phyloP scores from a whole-genome alignment of 2,888 invertebrate species.

The Epinotia demarniana region DNA sequence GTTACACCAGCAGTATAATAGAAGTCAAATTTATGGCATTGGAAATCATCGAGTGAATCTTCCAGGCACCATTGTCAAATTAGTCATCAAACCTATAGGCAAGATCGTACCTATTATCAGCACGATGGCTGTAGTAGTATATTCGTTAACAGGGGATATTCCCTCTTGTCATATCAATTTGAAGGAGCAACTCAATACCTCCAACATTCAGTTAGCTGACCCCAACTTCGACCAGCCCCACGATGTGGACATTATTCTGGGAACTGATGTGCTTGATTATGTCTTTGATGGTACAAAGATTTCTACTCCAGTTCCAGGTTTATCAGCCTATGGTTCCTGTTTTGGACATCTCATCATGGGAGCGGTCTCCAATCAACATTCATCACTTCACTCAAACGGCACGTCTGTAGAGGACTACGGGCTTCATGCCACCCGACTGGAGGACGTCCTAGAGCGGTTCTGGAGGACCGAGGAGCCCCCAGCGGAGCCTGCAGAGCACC shows the following conservation, averaged over 20 bases:
- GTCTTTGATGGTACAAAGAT: neutral
- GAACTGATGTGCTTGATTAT: neutral
- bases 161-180: neutral
- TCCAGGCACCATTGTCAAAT: no score
- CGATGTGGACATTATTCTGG: conserved; percentile 2
- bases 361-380: neutral
- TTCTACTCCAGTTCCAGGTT: neutral
- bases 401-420: conserved; percentile 6
- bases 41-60: no score
- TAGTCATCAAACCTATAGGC: no score
- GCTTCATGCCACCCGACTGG: neutral
- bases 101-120: no score
- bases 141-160: neutral
- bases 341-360: neutral
- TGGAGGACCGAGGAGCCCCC: neutral
- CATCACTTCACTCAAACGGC: neutral
- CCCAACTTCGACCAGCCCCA: neutral
- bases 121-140: neutral
- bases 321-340: no score
- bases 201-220: conserved; percentile 2
- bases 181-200: neutral
- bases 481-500: neutral
- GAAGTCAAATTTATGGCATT: no score
- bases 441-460: neutral
- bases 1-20: no score